Evolutionary conservation across 2,113 vertebrate species (phyloP).

Genomic region (Tragulus kanchil): DNA sequence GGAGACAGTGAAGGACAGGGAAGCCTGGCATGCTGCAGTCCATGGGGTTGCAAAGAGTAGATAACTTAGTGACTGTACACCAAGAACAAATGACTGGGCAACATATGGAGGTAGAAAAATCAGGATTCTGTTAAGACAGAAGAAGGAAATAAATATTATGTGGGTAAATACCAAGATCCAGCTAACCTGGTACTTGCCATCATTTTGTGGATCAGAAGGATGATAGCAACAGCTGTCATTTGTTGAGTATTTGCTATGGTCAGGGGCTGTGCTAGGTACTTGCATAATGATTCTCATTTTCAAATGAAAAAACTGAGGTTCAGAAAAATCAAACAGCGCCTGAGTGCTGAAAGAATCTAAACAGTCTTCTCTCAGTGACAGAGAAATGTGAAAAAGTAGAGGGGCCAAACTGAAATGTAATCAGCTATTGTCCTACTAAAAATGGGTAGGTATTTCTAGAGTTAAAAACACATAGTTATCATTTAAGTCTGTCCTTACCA

Average conservation of each 20-base stretch:
- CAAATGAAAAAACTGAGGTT: conserved; percentile 54
- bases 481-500: conserved; percentile 58
- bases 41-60: no score
- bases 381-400: conserved; percentile 46
- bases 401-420: conserved; percentile 16
- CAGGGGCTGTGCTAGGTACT: neutral
- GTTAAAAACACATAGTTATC: conserved; percentile 45
- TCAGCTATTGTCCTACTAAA: neutral
- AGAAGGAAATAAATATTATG: neutral
- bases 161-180: neutral
- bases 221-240: neutral
- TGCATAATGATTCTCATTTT: conserved; percentile 30
- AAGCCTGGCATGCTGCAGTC: no score
- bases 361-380: neutral
- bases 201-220: conserved; percentile 17
- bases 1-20: no score
- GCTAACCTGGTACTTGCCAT: neutral
- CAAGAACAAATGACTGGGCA: no score
- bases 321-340: neutral
- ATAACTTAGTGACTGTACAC: no score
- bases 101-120: neutral
- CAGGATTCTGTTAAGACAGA: conserved; percentile 21
- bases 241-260: neutral
- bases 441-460: conserved; percentile 41
- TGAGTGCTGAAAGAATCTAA: conserved; percentile 10